Conservation (phyloP, 1,140 invertebrate species). For the Dendroctonus valens region DNA sequence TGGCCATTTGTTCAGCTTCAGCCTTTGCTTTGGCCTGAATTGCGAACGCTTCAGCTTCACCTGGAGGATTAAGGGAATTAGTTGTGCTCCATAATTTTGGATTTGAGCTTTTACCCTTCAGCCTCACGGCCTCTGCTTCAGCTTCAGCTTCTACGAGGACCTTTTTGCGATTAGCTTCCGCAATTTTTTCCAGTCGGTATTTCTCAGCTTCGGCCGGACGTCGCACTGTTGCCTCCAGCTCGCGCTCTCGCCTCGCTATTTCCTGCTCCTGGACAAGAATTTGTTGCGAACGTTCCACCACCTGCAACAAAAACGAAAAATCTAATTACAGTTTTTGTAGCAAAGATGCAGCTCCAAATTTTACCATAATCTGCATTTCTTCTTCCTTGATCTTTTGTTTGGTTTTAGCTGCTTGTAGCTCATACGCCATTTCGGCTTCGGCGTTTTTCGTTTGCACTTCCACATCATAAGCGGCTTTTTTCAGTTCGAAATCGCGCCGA, state of each 20-base stretch:
- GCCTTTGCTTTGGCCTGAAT: slow-evolving; percentile 92
- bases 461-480: slow-evolving; percentile 95
- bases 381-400: slow-evolving; percentile 96
- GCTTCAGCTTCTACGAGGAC: slow-evolving; percentile 89
- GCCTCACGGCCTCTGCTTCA: slow-evolving; percentile 83
- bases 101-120: slow-evolving; percentile 49
- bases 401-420: slow-evolving; percentile 92
- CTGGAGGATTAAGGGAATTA: slow-evolving; percentile 32
- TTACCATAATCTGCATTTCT: slow-evolving; percentile 81
- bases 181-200: slow-evolving; percentile 87
- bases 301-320: slow-evolving; percentile 45
- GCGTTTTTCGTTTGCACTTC: slow-evolving; percentile 95
- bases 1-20: slow-evolving; percentile 94
- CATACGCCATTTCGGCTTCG: slow-evolving; percentile 92
- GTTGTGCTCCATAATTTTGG: background rate
- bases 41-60: slow-evolving; percentile 90
- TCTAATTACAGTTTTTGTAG: background rate
- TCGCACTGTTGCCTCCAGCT: slow-evolving; percentile 86
- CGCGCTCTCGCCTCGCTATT: slow-evolving; percentile 78
- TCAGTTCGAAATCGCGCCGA: slow-evolving; percentile 93
- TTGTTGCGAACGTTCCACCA: slow-evolving; percentile 90
- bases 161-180: slow-evolving; percentile 85
- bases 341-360: background rate
- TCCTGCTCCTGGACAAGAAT: slow-evolving; percentile 90
- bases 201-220: slow-evolving; percentile 94